Conservation (phyloP, 2,113 vertebrate genomes). For the Crotalus tigris region DNA sequence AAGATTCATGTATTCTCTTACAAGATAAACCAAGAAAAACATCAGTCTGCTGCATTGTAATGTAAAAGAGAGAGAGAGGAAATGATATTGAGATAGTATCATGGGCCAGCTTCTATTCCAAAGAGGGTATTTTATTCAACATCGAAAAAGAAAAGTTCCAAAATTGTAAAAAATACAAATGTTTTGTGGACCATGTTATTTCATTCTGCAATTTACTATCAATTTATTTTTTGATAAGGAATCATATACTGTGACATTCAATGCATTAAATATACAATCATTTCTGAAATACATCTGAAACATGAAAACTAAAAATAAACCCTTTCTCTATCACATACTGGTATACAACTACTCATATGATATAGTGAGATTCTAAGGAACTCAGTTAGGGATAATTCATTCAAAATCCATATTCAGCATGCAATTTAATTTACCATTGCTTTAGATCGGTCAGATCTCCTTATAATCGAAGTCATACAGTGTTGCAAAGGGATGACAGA, state of each 20-base stretch:
- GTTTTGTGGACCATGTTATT: neutral
- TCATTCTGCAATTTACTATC: neutral
- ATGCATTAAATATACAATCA: neutral
- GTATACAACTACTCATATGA: neutral
- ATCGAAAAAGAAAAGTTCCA: neutral
- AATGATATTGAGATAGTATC: neutral
- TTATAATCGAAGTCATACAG: neutral
- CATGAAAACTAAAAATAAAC: neutral
- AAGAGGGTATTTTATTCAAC: neutral
- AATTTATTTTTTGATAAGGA: neutral
- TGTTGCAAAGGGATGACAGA: neutral
- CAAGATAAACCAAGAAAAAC: rapidly evolving
- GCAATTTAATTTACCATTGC: neutral
- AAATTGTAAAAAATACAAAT: neutral
- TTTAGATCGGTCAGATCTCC: neutral
- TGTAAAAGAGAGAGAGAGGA: neutral
- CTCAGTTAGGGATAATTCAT: neutral
- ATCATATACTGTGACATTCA: neutral
- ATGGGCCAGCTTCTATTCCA: neutral
- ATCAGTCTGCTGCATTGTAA: neutral
- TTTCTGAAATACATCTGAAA: neutral
- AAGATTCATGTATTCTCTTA: constrained; percentile 15
- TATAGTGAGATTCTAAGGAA: neutral
- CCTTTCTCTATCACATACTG: neutral
- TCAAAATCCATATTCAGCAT: neutral